Conservation (phyloP, 1,140 invertebrate genomes). For the Caenorhabditis latens region DNA sequence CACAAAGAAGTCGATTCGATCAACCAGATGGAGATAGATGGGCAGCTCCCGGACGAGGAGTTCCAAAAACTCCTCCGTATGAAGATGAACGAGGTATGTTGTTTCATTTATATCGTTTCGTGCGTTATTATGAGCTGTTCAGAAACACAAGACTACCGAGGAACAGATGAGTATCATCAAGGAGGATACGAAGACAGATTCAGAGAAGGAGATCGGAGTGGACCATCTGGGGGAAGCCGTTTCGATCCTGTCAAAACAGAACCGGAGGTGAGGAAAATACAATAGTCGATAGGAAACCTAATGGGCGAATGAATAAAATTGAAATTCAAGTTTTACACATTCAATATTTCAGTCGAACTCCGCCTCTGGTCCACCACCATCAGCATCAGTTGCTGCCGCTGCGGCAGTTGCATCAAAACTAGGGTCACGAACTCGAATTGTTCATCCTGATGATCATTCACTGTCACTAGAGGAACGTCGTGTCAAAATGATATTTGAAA, state of each 20-base stretch:
- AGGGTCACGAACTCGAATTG: conserved; percentile 79
- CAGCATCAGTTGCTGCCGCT: conserved; percentile 69
- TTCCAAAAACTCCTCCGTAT: conserved; percentile 8
- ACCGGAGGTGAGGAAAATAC: conserved; percentile 63
- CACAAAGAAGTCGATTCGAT: conserved; percentile 21
- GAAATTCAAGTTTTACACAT: too few relatives aligned
- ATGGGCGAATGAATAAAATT: too few relatives aligned
- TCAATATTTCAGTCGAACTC: conserved; percentile 8
- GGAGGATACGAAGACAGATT: conserved; percentile 44
- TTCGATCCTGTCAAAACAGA: conserved; percentile 65
- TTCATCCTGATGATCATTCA: conserved; percentile 80
- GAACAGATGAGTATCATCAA: conserved; percentile 58
- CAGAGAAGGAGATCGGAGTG: conserved; percentile 28
- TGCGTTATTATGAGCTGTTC: not conserved
- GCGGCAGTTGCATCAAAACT: conserved; percentile 78
- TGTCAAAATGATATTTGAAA: conserved; percentile 43
- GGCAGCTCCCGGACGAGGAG: conserved; percentile 10
- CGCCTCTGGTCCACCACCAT: not conserved
- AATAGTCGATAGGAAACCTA: too few relatives aligned
- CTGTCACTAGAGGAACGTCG: conserved; percentile 78
- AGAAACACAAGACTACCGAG: conserved; percentile 64
- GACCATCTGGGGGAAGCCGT: not conserved
- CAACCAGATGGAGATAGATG: conserved; percentile 42
- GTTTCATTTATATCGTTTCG: not conserved
- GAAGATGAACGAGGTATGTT: not conserved